phyloP scores from a whole-genome alignment of 2,888 invertebrate genomes.

The Caenorhabditis angaria region DNA sequence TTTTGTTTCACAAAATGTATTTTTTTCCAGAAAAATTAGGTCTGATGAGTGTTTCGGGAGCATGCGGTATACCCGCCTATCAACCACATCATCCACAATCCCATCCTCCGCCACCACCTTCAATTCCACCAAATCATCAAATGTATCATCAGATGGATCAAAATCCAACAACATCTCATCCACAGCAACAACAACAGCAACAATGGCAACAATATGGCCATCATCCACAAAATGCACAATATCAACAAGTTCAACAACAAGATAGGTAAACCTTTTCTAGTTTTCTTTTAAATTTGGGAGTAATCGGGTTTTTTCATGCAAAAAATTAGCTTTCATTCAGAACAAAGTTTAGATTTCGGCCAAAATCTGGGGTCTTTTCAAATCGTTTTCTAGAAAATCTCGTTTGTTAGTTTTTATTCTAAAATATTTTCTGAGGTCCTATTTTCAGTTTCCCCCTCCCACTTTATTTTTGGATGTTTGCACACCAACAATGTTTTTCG shows the following conservation, averaged over 20 bases:
- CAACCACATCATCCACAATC: background rate
- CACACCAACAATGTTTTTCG: too few relatives aligned
- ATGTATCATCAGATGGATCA: constrained; percentile 7
- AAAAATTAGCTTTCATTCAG: background rate
- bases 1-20: background rate
- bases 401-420: too few relatives aligned
- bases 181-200: constrained; percentile 17
- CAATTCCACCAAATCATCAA: background rate
- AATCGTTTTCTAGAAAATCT: too few relatives aligned
- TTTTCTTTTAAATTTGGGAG: background rate
- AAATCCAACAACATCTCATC: constrained; percentile 37
- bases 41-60: background rate
- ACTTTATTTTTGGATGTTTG: too few relatives aligned
- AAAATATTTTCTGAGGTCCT: too few relatives aligned
- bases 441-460: too few relatives aligned
- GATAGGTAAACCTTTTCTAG: constrained; percentile 11
- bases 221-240: background rate
- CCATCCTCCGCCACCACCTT: background rate
- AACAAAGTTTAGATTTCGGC: background rate
- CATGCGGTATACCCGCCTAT: background rate
- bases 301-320: constrained; percentile 17
- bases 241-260: constrained; percentile 17
- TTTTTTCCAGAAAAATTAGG: background rate
- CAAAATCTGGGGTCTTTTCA: too few relatives aligned
- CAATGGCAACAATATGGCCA: constrained; percentile 14